phyloP scores from a whole-genome alignment of 2,797 vertebrate species.

The Discoglossus pictus region DNA sequence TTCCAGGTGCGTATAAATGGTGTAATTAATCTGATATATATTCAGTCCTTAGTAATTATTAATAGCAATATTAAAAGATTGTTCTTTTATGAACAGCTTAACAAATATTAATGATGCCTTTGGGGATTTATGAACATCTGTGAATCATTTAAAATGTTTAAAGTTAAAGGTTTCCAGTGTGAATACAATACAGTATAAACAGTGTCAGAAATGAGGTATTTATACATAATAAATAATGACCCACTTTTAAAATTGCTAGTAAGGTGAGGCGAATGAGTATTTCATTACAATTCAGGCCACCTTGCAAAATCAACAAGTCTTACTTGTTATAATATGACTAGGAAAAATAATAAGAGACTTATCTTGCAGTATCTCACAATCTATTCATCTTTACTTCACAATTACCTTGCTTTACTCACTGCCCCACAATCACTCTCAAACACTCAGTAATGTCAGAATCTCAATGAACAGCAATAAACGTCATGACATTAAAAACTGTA shows the following conservation, averaged over 20 bases:
- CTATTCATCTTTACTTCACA: too few relatives aligned
- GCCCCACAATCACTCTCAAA: too few relatives aligned
- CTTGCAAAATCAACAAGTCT: too few relatives aligned
- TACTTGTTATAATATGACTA: too few relatives aligned
- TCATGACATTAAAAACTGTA: too few relatives aligned
- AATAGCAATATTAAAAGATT: slow-evolving; percentile 30
- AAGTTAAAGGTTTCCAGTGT: neutral
- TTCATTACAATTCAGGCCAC: neutral
- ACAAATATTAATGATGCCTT: slow-evolving; percentile 27
- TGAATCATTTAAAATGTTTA: slow-evolving; percentile 13
- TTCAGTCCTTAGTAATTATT: slow-evolving; percentile 18
- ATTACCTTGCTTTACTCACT: too few relatives aligned
- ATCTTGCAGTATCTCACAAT: too few relatives aligned
- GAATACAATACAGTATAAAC: slow-evolving; percentile 3
- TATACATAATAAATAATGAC: neutral
- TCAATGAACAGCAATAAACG: too few relatives aligned
- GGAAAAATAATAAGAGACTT: too few relatives aligned
- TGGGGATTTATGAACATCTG: slow-evolving; percentile 14
- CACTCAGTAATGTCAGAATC: too few relatives aligned
- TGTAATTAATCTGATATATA: slow-evolving; percentile 30
- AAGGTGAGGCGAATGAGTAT: too few relatives aligned
- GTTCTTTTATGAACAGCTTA: slow-evolving; percentile 33
- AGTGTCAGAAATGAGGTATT: neutral
- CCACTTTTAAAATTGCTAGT: neutral
- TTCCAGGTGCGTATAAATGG: slow-evolving; percentile 27